phyloP scores from a whole-genome alignment of 2,888 invertebrate species.

The Zeuzera pyrina region DNA sequence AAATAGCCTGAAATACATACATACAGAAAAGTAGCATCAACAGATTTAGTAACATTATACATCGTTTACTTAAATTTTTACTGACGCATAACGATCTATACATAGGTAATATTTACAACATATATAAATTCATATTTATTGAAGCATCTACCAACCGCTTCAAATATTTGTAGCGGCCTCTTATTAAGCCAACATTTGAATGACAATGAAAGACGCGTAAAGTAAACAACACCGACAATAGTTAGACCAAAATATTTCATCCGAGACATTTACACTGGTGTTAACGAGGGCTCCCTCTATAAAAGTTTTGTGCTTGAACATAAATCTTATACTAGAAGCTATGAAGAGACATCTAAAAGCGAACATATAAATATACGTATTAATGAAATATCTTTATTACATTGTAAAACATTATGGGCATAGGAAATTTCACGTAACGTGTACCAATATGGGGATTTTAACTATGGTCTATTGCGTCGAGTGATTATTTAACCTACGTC shows the following conservation, averaged over 20 bases:
- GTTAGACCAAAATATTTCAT: constrained; percentile 48
- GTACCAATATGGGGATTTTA: constrained; percentile 1
- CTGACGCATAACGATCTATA: too few species aligned
- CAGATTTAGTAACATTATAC: too few species aligned
- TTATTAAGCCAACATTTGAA: constrained; percentile 52
- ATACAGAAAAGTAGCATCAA: too few species aligned
- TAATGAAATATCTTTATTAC: constrained; percentile 47
- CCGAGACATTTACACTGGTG: constrained; percentile 59
- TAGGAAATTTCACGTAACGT: constrained; percentile 15
- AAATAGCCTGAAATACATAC: too few species aligned
- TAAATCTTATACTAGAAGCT: constrained; percentile 46
- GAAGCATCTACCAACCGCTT: too few species aligned
- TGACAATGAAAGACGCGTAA: constrained; percentile 44
- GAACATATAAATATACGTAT: constrained; percentile 53
- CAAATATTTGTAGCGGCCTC: constrained; percentile 14
- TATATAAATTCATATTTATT: too few species aligned
- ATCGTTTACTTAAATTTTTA: too few species aligned
- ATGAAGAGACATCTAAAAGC: constrained; percentile 44
- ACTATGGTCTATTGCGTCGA: not conserved
- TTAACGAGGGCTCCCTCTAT: constrained; percentile 62
- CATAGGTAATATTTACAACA: too few species aligned
- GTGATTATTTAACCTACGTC: not conserved
- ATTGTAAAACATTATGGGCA: constrained; percentile 37
- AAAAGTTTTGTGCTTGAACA: constrained; percentile 57
- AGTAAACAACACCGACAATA: constrained; percentile 37